Percentiles rank a stretch among this genome's conserved stretches.
phyloP scores from a whole-genome alignment of 1,140 invertebrate genomes.

The Dendroctonus valens region DNA sequence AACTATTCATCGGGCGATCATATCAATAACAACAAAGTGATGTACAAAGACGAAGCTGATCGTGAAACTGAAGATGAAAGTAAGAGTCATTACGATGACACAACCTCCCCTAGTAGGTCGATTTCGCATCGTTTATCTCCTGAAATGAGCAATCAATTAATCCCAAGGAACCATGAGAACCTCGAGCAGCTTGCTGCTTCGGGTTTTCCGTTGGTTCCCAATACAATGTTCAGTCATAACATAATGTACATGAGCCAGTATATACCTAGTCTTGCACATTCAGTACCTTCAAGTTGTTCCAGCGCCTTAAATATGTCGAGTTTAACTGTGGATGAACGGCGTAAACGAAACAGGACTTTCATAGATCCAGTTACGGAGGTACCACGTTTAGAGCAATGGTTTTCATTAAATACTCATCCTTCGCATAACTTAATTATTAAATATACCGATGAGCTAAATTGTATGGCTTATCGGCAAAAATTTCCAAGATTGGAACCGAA shows the following conservation, averaged over 20 bases:
- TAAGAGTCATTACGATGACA: slow-evolving; percentile 39
- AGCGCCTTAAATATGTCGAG: slow-evolving; percentile 61
- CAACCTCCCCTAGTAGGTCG: slow-evolving; percentile 43
- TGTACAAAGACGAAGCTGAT: slow-evolving; percentile 45
- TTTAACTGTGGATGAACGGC: slow-evolving; percentile 73
- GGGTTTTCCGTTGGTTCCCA: slow-evolving; percentile 75
- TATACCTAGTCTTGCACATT: slow-evolving; percentile 62
- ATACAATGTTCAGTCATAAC: slow-evolving; percentile 79
- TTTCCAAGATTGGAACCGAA: slow-evolving; percentile 95
- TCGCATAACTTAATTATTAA: slow-evolving; percentile 95
- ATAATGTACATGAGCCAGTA: slow-evolving; percentile 92
- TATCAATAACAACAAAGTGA: slow-evolving; percentile 56
- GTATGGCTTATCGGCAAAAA: slow-evolving; percentile 92
- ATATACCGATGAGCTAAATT: slow-evolving; percentile 94
- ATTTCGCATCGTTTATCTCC: slow-evolving; percentile 46
- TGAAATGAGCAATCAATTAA: slow-evolving; percentile 42
- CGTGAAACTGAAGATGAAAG: slow-evolving; percentile 41
- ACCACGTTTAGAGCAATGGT: slow-evolving; percentile 94
- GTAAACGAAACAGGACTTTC: slow-evolving; percentile 95
- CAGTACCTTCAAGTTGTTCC: slow-evolving; percentile 54
- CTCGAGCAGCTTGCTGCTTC: slow-evolving; percentile 56
- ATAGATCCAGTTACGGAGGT: slow-evolving; percentile 98
- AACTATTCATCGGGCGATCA: slow-evolving; percentile 54
- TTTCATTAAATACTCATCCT: slow-evolving; percentile 95
- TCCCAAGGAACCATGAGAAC: slow-evolving; percentile 43